These are phyloP conservation scores for Poeciliopsis paucimaculata DNA, from an alignment of 2,797 vertebrate genomes.

Conservation along the genomic window DNA sequence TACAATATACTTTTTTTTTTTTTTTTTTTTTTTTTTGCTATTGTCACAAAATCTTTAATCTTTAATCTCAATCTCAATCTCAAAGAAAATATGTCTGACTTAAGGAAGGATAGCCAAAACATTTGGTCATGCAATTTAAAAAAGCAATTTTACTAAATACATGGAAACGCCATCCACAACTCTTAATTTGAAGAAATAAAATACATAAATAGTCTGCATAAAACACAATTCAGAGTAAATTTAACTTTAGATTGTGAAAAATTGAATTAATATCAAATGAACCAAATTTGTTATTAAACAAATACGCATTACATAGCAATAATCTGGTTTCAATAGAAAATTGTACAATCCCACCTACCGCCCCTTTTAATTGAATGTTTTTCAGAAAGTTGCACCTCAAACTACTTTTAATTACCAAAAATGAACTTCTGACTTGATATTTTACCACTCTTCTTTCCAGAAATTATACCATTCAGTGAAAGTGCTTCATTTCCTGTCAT, in stretches of 20 bases:
- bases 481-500: not conserved
- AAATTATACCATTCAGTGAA: not conserved
- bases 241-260: not conserved
- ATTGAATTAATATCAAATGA: not conserved
- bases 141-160: not conserved
- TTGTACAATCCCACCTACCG: not conserved
- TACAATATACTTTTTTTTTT: too few species aligned
- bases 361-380: not conserved
- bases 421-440: not conserved
- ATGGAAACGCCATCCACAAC: not conserved
- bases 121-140: not conserved
- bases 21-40: too few species aligned
- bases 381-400: not conserved
- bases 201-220: not conserved
- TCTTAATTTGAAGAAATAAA: not conserved
- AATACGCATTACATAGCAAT: not conserved
- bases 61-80: too few species aligned
- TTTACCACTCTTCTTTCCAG: not conserved
- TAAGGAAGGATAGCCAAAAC: too few species aligned
- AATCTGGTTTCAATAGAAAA: not conserved
- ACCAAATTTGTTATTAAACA: too few species aligned
- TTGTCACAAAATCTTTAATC: too few species aligned
- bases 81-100: too few species aligned
- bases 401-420: not conserved
- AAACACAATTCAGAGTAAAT: not conserved